Conservation (phyloP, 2,113 vertebrate genomes). For the Laticauda colubrina region DNA sequence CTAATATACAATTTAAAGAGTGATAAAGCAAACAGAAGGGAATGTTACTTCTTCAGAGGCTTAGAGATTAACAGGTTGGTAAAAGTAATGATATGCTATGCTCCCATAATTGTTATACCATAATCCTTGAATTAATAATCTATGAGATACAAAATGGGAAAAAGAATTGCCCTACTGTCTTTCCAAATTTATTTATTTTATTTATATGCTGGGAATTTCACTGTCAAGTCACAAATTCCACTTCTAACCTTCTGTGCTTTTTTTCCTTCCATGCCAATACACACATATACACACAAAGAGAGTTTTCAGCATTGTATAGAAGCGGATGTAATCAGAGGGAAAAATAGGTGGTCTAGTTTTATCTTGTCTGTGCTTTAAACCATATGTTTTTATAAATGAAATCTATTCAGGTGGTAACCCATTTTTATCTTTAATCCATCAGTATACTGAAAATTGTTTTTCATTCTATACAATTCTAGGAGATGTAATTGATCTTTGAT, state of each 20-base stretch:
- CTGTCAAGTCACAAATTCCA: too few species aligned
- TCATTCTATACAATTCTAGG: background rate
- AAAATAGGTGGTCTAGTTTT: background rate
- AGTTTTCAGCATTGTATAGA: background rate
- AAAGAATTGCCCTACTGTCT: background rate
- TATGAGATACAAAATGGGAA: background rate
- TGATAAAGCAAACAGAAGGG: background rate
- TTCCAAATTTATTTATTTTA: background rate
- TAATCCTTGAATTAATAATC: background rate
- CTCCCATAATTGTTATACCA: background rate
- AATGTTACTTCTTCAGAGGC: background rate
- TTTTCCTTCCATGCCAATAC: background rate
- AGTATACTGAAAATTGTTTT: constrained; percentile 8
- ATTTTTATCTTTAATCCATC: background rate
- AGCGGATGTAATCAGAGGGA: background rate
- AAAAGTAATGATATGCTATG: background rate
- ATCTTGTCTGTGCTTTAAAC: background rate
- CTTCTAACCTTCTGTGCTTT: background rate
- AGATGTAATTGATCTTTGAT: background rate
- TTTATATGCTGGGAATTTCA: too few species aligned
- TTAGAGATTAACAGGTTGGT: background rate
- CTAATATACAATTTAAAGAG: background rate
- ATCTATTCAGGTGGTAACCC: background rate
- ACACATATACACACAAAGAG: background rate
- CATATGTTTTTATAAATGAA: background rate